A percentile compares a stretch with the other conserved stretches of the same genome.
phyloP scores from a whole-genome alignment of 2,888 invertebrate genomes.

The Pseudeuparius sepicola region DNA sequence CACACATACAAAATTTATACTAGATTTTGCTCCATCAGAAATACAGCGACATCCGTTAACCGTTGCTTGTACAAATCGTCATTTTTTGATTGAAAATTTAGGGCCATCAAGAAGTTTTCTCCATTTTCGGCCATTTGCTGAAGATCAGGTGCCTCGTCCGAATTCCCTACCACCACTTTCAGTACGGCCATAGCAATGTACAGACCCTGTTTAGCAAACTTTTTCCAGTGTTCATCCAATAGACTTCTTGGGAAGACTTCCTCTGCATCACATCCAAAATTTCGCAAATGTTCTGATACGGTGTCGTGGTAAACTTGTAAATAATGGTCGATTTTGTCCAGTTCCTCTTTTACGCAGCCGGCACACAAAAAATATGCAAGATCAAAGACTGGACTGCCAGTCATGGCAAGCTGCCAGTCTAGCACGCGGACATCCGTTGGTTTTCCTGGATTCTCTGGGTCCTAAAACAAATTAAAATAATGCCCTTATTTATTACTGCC shows the following conservation, averaged over 20 bases:
- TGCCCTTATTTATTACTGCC: too few species aligned
- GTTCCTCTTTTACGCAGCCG: constrained; percentile 17
- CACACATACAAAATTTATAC: too few species aligned
- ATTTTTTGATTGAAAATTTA: too few species aligned
- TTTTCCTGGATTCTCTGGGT: constrained; percentile 12
- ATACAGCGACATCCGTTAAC: too few species aligned
- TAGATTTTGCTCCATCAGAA: too few species aligned
- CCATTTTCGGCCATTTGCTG: too few species aligned
- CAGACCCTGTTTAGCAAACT: constrained; percentile 11
- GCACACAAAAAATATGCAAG: constrained; percentile 24
- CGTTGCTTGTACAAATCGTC: too few species aligned
- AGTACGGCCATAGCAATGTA: constrained; percentile 14
- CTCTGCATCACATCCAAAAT: constrained; percentile 21
- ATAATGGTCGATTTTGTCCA: constrained; percentile 21
- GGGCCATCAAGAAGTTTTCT: too few species aligned
- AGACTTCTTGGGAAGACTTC: constrained; percentile 18
- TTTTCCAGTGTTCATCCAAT: too few species aligned
- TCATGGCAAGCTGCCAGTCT: constrained; percentile 26
- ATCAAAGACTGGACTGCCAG: constrained; percentile 23
- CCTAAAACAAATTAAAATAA: constrained; percentile 19
- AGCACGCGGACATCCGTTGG: constrained; percentile 22
- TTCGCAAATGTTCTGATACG: constrained; percentile 17
- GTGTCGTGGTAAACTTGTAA: constrained; percentile 23
- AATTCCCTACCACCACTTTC: constrained; percentile 14
- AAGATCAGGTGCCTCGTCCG: constrained; percentile 17